Evolutionary conservation across 37 sponge, comb jelly and placozoan genomes (phyloP).

Genomic region (Eunapius fragilis): DNA sequence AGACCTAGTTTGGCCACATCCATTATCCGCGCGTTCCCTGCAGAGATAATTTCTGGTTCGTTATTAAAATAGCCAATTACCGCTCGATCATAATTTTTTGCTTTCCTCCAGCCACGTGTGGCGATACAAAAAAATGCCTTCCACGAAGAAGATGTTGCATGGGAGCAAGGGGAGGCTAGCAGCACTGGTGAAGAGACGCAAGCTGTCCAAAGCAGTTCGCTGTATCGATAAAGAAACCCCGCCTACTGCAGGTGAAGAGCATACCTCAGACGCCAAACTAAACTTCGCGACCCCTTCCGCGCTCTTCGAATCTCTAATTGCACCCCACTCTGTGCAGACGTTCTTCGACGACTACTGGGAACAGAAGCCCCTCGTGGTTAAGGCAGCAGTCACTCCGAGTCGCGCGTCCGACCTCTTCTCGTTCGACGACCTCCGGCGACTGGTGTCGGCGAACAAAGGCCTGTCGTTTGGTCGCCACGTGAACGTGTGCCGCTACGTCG

Average conservation of each 20-base stretch:
- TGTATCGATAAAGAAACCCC: not conserved
- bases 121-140: not conserved
- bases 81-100: no score
- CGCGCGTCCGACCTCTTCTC: not conserved
- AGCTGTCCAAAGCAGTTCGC: not conserved
- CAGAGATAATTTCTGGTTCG: no score
- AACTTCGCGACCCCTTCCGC: not conserved
- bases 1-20: not conserved
- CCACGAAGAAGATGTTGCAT: not conserved
- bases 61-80: no score
- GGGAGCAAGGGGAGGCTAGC: not conserved
- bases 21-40: not conserved
- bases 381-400: not conserved
- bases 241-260: not conserved
- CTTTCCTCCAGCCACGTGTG: not conserved
- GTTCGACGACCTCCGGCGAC: not conserved
- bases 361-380: not conserved
- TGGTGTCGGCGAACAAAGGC: not conserved
- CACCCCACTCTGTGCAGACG: not conserved
- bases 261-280: not conserved
- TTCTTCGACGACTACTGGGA: slow-evolving; percentile 12
- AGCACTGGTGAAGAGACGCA: not conserved
- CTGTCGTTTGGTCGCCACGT: not conserved
- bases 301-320: not conserved
- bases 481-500: slow-evolving; percentile 12